Evolutionary conservation across 1,140 invertebrate genomes (phyloP), one percentile per base, ranked within the genome.

Genomic region (Lucilia sericata): DNA sequence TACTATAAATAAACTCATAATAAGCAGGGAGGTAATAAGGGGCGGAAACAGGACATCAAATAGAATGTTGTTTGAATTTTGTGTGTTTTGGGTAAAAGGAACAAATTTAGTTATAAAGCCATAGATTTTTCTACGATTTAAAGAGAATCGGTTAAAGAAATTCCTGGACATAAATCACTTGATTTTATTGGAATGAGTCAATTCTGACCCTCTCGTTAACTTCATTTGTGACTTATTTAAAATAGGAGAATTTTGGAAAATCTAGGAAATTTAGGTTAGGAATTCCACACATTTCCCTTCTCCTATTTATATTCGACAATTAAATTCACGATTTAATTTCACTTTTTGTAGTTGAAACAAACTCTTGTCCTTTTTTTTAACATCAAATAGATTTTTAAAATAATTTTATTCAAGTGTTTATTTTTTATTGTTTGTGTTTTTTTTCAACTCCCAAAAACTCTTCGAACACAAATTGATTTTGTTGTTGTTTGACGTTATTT

Each of bases 401-500:
- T 17, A 30, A 30, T 30, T 30, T 30, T 55, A 55, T 55, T 55
- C 51, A 55, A 55, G 10, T 55, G 51, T 55, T 55, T 13, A 14
- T 49, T 49, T 30, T 30, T 49, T 14, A 55, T 55, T 55, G 51
- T 55, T 55, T 55, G 51, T 55, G 13, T 55, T 55, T 55, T 55
- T 55, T n/a, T 55, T 7, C 10, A 42, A 42, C 42, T 42, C 42
- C 42, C 12, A 55, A 17, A n/a, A 55, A 55, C 5, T 21, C n/a
- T 70, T 21, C 65, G 65, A 7, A 70, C n/a, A 70, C 65, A 70
- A 70, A 70, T 70, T 70, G 65, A 70, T 70, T 70, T 70, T 25
- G 5, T 70, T 70, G 65, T 19, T 19, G 19, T 21, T n/a, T 21
- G 65, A 2, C 8, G n/a, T 7, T 70, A 21, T 19, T 70, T 19